Evolutionary conservation across 2,797 vertebrate genomes (phyloP), one percentile per base, ranked within the genome.

Genomic region (Valencia hispanica): DNA sequence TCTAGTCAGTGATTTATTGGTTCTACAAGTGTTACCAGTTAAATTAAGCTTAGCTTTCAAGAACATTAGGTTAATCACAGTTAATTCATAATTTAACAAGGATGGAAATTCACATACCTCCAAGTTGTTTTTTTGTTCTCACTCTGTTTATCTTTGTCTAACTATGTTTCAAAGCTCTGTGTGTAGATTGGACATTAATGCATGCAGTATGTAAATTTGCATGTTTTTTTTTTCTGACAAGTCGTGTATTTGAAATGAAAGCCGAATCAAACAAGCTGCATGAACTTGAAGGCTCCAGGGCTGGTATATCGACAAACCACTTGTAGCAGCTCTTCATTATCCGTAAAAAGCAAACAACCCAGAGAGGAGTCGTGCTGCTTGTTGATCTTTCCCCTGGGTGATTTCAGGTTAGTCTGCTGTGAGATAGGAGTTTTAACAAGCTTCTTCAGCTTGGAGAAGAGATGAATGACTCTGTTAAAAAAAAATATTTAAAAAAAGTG

Each of bases 381-480:
- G 86, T 84, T 83, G 83, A 84, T 87, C 78, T 83, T 73, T 84
- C 84, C 79, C 61, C 79, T 48, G 76, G 83, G 86, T 82, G 88
- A 88, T 80, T 82, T 82, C 78, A 88, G 86, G 79, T 84, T 25
- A 73, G 77, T 77, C 79, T 75, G 80, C 79, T 74, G 82, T 18
- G 74, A 27, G 77, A 75, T 59, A 73, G 59, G 65, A 79, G 74
- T 77, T 85, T 77, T 83, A 80, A 70, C 61, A 45, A 65, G 27
- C 81, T 65, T 79, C 83, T 80, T 68, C 71, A 68, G 78, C 83
- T 87, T 77, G 75, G 51, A 77, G 41, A 78, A 72, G 70, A 90
- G 85, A 88, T 71, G 81, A 90, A 91, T 75, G 78, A 47, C 66
- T 74, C 18, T 0, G 48, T 76, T 74, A 72, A 76, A 79, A 74